These are phyloP conservation scores for Pilophorus perplexus DNA, from an alignment of 2,888 invertebrate species.

Conservation along the genomic window DNA sequence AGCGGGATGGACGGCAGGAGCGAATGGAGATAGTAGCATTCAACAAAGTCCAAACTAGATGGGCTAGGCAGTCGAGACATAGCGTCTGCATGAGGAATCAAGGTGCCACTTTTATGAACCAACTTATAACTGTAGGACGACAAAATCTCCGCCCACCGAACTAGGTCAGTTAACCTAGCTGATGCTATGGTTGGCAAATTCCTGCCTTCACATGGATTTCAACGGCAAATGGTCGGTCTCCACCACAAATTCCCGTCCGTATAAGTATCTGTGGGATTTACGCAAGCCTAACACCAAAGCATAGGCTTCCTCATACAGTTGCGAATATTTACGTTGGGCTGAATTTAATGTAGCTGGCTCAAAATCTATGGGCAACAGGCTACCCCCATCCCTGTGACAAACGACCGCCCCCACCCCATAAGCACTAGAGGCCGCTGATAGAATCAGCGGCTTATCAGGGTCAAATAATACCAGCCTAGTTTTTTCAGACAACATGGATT, in stretches of 20 bases:
- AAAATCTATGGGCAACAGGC: neutral
- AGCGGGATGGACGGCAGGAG: neutral
- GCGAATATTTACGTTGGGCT: neutral
- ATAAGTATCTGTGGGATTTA: neutral
- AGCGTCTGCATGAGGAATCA: neutral
- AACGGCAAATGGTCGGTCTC: conserved; percentile 12
- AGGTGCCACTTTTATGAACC: neutral
- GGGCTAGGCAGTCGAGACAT: neutral
- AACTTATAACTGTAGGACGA: conserved; percentile 4
- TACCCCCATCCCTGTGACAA: conserved; percentile 3
- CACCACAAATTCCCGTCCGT: neutral
- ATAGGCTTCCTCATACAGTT: neutral
- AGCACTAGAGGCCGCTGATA: conserved; percentile 33
- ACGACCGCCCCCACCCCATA: conserved; percentile 41
- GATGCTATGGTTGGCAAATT: conserved; percentile 10
- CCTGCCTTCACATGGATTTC: neutral
- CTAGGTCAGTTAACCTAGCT: neutral
- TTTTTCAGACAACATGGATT: conserved; percentile 4
- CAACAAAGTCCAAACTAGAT: neutral
- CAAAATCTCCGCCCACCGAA: conserved; percentile 15
- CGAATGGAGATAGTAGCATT: neutral
- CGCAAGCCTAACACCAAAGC: neutral
- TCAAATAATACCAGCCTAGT: conserved; percentile 37
- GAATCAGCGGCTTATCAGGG: conserved; percentile 26
- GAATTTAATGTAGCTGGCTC: neutral